Conservation (phyloP, 1,140 invertebrate species). For the fruit fly (Drosophila melanogaster) region DNA sequence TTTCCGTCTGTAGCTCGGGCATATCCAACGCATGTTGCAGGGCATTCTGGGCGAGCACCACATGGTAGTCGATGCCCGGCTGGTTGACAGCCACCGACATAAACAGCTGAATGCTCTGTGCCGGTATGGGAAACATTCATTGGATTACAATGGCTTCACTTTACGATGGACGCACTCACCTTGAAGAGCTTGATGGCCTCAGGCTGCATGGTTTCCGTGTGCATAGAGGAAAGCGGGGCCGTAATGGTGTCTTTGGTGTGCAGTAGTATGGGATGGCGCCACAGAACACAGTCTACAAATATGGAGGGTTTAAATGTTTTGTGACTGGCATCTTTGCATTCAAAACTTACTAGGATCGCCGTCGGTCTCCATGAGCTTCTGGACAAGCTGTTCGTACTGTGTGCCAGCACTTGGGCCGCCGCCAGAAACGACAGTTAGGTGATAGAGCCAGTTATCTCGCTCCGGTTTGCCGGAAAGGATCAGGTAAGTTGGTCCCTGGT, state of each 20-base stretch:
- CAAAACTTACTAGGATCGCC: constrained; percentile 92
- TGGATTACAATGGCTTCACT: background rate
- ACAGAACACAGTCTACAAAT: constrained; percentile 92
- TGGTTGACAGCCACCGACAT: constrained; percentile 97
- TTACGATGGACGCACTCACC: constrained; percentile 85
- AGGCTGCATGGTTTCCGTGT: constrained; percentile 92
- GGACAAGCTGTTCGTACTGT: constrained; percentile 97
- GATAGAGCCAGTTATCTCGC: constrained; percentile 97
- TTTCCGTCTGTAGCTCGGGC: constrained; percentile 95
- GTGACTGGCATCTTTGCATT: background rate
- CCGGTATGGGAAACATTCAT: background rate
- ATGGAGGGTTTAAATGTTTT: background rate
- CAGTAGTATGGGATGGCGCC: constrained; percentile 96
- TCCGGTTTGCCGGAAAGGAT: constrained; percentile 95
- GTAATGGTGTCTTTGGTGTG: constrained; percentile 95
- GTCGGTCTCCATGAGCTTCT: constrained; percentile 97
- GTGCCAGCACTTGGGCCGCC: constrained; percentile 95
- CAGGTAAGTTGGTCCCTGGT: constrained; percentile 95
- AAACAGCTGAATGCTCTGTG: constrained; percentile 95
- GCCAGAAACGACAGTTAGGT: constrained; percentile 96
- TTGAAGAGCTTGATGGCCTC: constrained; percentile 98
- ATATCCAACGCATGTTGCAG: constrained; percentile 95
- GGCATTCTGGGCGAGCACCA: constrained; percentile 96
- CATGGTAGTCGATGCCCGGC: constrained; percentile 97
- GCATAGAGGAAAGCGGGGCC: constrained; percentile 93